Evolutionary conservation across 92 coral and sea anemone genomes (phyloP), one percentile per base, ranked within the genome.

Genomic region (Siderastrea radians): DNA sequence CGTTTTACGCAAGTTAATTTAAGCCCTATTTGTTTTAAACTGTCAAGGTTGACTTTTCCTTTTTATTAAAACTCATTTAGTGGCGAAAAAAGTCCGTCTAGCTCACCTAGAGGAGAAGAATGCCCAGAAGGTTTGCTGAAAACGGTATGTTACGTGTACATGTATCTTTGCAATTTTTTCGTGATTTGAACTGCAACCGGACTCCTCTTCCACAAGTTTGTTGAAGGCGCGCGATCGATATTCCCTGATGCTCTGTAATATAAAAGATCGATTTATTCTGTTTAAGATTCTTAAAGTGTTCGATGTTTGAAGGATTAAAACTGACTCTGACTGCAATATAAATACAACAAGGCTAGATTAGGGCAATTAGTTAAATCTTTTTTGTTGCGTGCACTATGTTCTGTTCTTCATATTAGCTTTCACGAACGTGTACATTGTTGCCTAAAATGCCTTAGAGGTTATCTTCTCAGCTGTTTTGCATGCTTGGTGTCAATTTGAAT

Each of bases 71-170:
- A 14, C 66, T 4, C 44, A n/a, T 82, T 60, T 82, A 84, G 87
- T 10, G 80, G 79, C 73, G 80, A 84, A n/a, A 74, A 84, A 74
- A 84, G 87, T 38, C 87, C 80, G 7, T 48, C 73, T 63, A 63
- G 72, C 1, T 84, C 87, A 62, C 81, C 87, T 11, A 49, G 75
- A 44, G 67, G 85, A 15, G 53, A 57, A 4, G 75, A 68, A 54
- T 26, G 85, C 10, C 52, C 60, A 16, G 61, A 38, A 60, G 87
- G 87, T 12, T 38, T 60, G 43, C 61, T 84, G 10, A 50, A 65
- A 14, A 84, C 87, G 79, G 87, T 84, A 50, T 11, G 87, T 72
- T 50, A 44, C 38, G 38, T 26, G 38, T 50, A 44, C 38, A 0
- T 26, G 38, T 26, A 16, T 17, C 1, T 5, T 63, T 63, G 49